These are phyloP conservation scores for Tipula helvola DNA, from an alignment of 2,888 invertebrate genomes.

Conservation along the genomic window DNA sequence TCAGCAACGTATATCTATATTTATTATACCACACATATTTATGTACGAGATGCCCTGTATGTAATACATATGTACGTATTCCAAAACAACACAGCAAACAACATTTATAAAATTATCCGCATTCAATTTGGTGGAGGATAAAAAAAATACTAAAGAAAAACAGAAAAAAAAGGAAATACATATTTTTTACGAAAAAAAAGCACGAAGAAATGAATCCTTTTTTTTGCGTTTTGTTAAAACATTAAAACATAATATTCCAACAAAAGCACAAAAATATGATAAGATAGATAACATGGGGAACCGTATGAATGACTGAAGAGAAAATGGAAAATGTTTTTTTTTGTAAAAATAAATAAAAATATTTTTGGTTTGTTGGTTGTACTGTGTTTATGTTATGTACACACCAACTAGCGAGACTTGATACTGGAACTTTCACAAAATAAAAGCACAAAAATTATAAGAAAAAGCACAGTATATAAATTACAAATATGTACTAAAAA, in stretches of 20 bases:
- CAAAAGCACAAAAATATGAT: neutral
- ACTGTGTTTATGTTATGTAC: neutral
- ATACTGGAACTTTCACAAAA: neutral
- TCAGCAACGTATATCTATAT: neutral
- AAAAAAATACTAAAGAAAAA: neutral
- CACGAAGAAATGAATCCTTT: neutral
- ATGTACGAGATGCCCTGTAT: neutral
- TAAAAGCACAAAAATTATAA: neutral
- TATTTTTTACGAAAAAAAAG: neutral
- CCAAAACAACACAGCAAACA: neutral
- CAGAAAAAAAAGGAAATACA: neutral
- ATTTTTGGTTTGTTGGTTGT: neutral
- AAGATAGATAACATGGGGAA: neutral
- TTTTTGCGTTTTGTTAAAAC: neutral
- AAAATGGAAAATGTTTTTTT: neutral
- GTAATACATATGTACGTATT: neutral
- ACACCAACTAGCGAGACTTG: neutral
- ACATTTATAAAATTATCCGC: neutral
- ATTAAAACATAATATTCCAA: neutral
- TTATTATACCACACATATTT: neutral
- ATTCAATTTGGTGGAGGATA: neutral
- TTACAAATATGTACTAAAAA: conserved; percentile 15
- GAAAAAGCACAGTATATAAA: neutral
- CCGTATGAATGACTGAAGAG: neutral
- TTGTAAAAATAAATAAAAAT: neutral